A percentile compares a stretch with the other conserved stretches of the same genome.
Evolutionary conservation across 2,888 invertebrate genomes (phyloP).

Genomic region (Spodoptera littoralis): DNA sequence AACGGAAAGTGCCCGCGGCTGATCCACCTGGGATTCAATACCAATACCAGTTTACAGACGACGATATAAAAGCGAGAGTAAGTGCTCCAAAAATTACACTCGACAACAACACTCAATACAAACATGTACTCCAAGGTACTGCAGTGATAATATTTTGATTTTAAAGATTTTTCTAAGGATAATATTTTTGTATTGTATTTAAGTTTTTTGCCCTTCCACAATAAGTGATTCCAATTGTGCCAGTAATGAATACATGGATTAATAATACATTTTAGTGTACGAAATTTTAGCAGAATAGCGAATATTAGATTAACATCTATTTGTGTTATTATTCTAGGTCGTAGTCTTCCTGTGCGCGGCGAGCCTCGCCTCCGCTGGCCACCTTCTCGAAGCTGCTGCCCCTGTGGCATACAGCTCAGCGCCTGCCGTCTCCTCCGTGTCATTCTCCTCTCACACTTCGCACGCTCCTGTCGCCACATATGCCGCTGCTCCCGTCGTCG

Average conservation of each 20-base stretch:
- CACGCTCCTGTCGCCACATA: conserved; percentile 61
- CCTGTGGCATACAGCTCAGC: conserved; percentile 77
- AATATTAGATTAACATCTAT: background rate
- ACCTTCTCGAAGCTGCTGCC: conserved; percentile 78
- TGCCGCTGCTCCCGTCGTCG: conserved; percentile 68
- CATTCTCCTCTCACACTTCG: conserved; percentile 53
- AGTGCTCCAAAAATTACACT: conserved; percentile 80
- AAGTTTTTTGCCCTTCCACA: background rate
- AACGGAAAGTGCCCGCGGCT: conserved; percentile 73
- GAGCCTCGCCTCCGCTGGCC: conserved; percentile 90
- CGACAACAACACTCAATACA: conserved; percentile 74
- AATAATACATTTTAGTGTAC: too few species aligned
- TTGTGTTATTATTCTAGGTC: conserved; percentile 71
- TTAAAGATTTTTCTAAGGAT: conserved; percentile 16
- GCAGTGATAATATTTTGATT: conserved; percentile 47
- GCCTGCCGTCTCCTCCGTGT: conserved; percentile 68
- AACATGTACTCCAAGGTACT: conserved; percentile 86
- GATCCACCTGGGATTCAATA: conserved; percentile 63
- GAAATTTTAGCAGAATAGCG: too few species aligned
- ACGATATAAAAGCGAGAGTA: conserved; percentile 83
- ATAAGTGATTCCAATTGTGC: conserved; percentile 10
- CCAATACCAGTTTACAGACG: conserved; percentile 76
- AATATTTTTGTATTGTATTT: background rate
- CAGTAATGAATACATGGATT: too few species aligned
- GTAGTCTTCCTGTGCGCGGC: conserved; percentile 88